Conservation (phyloP, 2,888 invertebrate genomes). For the Pyralis farinalis region DNA sequence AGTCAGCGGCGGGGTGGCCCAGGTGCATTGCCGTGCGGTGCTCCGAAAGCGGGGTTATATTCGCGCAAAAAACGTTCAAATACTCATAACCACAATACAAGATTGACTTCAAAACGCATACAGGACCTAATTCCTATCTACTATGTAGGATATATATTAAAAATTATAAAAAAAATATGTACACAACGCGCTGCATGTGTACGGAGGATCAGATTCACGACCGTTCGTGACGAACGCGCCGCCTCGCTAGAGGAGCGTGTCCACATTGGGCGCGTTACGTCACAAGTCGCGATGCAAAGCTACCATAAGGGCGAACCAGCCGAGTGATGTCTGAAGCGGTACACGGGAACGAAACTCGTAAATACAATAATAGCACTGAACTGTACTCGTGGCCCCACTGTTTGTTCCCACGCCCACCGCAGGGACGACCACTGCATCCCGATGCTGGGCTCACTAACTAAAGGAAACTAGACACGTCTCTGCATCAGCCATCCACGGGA, state of each 20-base stretch:
- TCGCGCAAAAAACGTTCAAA: neutral
- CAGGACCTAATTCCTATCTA: conserved; percentile 7
- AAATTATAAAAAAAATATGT: conserved; percentile 4
- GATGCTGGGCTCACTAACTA: too few relatives aligned
- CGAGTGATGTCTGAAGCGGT: conserved; percentile 24
- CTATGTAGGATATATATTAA: conserved; percentile 4
- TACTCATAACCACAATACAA: conserved; percentile 1
- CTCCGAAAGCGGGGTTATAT: too few relatives aligned
- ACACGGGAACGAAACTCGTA: conserved; percentile 52
- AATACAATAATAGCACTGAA: conserved; percentile 38
- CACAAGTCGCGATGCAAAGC: conserved; percentile 30
- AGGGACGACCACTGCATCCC: too few relatives aligned
- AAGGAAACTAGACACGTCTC: too few relatives aligned
- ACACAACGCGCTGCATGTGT: conserved; percentile 3
- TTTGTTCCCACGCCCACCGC: too few relatives aligned
- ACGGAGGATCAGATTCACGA: too few relatives aligned
- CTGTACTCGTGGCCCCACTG: neutral
- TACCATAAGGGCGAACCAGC: conserved; percentile 51
- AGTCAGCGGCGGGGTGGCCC: neutral
- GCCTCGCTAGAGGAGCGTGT: too few relatives aligned
- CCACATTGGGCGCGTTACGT: neutral
- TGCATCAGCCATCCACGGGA: too few relatives aligned
- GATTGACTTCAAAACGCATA: conserved; percentile 5
- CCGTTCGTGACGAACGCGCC: too few relatives aligned
- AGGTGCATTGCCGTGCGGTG: neutral